These are phyloP conservation scores for Macaca fascicularis DNA, from an alignment of 2,113 vertebrate genomes.

Conservation along the genomic window T2T-MFA8v1.1 NC_088375.1:208752501-208753000, in stretches of 20 bases:
- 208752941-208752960: not conserved
- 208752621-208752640: not conserved
- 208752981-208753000: not conserved
- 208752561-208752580: not conserved
- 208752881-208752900: not conserved
- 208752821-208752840: not conserved
- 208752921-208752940: not conserved
- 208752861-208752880: not conserved
- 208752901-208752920: not conserved
- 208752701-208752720: not conserved
- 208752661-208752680: not conserved
- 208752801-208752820: not conserved
- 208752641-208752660: not conserved
- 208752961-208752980: not conserved
- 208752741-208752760: not conserved
- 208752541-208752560: not conserved
- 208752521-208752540: not conserved
- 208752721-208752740: not conserved
- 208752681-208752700: not conserved
- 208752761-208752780: not conserved
- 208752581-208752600: not conserved
- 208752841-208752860: not conserved
- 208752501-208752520: not conserved
- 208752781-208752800: not conserved
- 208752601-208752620: not conserved